A percentile compares a stretch with the other conserved stretches of the same genome.
Conservation (phyloP, 2,113 vertebrate genomes). For the Bufo gargarizans region DNA sequence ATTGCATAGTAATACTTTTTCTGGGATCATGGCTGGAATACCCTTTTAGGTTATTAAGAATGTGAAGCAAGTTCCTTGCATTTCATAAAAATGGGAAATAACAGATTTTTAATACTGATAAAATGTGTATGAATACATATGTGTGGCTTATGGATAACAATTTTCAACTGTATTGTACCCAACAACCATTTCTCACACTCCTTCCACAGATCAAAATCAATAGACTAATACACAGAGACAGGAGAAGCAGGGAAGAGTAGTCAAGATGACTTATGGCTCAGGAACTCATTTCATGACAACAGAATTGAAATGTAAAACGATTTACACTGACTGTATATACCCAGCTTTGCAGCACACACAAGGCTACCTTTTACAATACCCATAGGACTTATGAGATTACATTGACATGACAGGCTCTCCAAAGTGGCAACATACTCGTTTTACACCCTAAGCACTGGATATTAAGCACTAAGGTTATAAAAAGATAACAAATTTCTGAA, state of each 20-base stretch:
- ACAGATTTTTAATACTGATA: neutral
- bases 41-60: neutral
- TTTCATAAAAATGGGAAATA: neutral
- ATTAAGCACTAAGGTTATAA: neutral
- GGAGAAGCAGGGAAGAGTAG: neutral
- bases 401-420: neutral
- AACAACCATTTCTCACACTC: neutral
- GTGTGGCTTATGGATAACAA: neutral
- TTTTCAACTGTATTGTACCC: neutral
- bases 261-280: neutral
- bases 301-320: neutral
- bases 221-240: neutral
- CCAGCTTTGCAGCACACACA: neutral
- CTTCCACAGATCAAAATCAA: neutral
- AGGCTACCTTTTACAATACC: neutral
- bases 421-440: neutral
- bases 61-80: neutral
- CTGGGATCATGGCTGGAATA: neutral
- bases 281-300: slow-evolving; percentile 4
- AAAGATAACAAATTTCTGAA: neutral
- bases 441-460: neutral
- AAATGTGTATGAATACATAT: neutral
- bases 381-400: neutral
- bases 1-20: too few relatives aligned
- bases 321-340: neutral